Conservation (phyloP, 2,888 invertebrate genomes). For the Sinotaia quadrata region DNA sequence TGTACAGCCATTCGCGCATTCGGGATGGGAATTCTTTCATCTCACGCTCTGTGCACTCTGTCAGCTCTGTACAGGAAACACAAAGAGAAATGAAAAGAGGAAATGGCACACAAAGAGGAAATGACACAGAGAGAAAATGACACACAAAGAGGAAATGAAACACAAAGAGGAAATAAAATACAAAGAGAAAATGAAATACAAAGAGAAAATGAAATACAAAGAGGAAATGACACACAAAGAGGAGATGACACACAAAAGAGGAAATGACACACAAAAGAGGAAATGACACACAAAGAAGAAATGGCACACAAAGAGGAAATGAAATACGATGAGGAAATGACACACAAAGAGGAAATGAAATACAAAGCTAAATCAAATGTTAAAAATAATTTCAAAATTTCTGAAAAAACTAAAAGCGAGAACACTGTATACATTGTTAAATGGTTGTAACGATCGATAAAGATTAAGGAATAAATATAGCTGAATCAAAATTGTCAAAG, state of each 20-base stretch:
- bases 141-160: not conserved
- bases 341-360: not conserved
- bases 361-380: not conserved
- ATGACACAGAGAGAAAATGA: not conserved
- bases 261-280: too few species aligned
- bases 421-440: too few species aligned
- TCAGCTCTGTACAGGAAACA: conserved; percentile 45
- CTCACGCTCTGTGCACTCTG: conserved; percentile 83
- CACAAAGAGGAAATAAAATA: not conserved
- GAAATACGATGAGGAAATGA: not conserved
- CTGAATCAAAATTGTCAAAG: too few species aligned
- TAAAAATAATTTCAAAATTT: too few species aligned
- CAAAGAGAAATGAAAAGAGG: too few species aligned
- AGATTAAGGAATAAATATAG: too few species aligned
- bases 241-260: not conserved
- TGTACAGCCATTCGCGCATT: conserved; percentile 98
- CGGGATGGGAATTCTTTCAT: conserved; percentile 95
- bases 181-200: not conserved
- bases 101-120: not conserved
- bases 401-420: too few species aligned
- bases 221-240: not conserved
- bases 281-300: too few species aligned
- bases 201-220: not conserved
- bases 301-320: not conserved
- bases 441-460: too few species aligned